Percentiles rank a stretch among this genome's conserved stretches.
Conservation (phyloP, 2,113 vertebrate species). For the Eleginops maclovinus region DNA sequence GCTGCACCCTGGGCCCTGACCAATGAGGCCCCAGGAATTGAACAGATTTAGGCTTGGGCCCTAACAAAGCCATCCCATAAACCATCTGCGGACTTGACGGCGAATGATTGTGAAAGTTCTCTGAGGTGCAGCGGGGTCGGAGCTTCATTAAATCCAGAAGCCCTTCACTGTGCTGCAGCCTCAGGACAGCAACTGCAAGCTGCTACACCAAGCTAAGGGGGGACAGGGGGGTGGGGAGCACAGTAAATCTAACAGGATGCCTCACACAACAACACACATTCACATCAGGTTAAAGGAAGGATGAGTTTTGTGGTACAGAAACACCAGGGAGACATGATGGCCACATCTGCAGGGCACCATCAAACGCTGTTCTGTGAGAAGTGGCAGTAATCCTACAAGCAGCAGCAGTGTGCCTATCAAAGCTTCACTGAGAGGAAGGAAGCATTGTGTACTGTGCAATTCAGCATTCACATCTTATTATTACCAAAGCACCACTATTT, state of each 20-base stretch:
- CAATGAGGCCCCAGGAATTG: conserved; percentile 48
- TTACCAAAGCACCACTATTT: no score
- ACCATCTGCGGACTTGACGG: conserved; percentile 64
- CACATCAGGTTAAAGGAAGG: conserved; percentile 19
- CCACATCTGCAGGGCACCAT: background rate
- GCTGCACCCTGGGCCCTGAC: conserved; percentile 21
- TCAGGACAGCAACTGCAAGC: conserved; percentile 4
- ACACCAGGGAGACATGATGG: conserved; percentile 14
- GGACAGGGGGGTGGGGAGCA: background rate
- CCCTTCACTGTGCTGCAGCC: conserved; percentile 42
- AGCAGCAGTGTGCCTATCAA: background rate
- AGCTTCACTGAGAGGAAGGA: background rate
- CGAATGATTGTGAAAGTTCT: conserved; percentile 70
- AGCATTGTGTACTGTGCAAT: no score
- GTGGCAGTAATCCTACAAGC: background rate
- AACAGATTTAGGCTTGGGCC: conserved; percentile 56
- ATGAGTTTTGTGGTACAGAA: conserved; percentile 18
- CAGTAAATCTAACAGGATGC: conserved; percentile 59
- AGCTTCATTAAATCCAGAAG: conserved; percentile 76
- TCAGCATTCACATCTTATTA: no score
- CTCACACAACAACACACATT: conserved; percentile 30
- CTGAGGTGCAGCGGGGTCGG: conserved; percentile 65
- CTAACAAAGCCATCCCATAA: conserved; percentile 72
- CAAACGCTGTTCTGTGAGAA: background rate
- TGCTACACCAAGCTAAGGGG: conserved; percentile 27